Conservation (phyloP, 30 jellyfish, hydroid and myxozoan genomes). For the Chrysaora quinquecirrha region DNA sequence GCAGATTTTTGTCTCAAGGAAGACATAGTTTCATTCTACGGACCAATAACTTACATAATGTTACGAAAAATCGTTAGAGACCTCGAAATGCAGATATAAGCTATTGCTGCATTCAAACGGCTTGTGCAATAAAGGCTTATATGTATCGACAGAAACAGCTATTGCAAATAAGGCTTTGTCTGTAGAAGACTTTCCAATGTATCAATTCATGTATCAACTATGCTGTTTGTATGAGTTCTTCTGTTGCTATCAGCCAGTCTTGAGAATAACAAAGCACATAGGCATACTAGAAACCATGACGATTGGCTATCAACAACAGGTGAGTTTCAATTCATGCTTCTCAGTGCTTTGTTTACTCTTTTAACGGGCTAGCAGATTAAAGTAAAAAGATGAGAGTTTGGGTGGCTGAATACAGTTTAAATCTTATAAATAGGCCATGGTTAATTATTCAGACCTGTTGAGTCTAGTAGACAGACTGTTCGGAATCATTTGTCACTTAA, state of each 20-base stretch:
- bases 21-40: conserved; percentile 41
- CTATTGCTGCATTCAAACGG: too few relatives aligned
- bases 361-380: neutral
- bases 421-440: neutral
- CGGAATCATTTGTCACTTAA: too few relatives aligned
- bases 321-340: neutral
- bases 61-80: too few relatives aligned
- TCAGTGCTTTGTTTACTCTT: neutral
- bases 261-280: neutral
- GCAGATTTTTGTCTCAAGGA: conserved; percentile 60
- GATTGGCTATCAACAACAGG: conserved; percentile 20
- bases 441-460: too few relatives aligned
- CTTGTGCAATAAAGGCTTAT: too few relatives aligned
- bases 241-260: neutral
- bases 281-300: conserved; percentile 2
- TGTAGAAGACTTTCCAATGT: too few relatives aligned
- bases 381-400: neutral
- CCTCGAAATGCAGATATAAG: too few relatives aligned
- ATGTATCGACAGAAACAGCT: neutral
- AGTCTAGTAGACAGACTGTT: too few relatives aligned
- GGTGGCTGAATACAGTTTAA: neutral
- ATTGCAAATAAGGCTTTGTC: neutral
- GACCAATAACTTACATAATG: too few relatives aligned
- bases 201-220: neutral
- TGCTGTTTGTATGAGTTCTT: neutral